phyloP scores from a whole-genome alignment of 2,888 invertebrate species.

The Athetis lepigone region DNA sequence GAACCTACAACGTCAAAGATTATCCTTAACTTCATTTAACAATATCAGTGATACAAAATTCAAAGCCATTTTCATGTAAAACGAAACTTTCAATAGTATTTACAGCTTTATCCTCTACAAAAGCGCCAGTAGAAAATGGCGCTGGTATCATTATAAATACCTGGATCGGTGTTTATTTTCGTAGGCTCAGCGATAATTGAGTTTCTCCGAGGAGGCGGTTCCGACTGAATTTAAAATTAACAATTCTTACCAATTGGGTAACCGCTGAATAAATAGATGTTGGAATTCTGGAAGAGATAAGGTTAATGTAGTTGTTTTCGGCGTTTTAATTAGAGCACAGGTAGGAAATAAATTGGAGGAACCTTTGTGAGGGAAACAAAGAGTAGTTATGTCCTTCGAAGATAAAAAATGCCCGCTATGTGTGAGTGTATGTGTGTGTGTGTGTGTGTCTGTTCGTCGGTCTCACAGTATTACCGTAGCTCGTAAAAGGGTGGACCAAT shows the following conservation, averaged over 20 bases:
- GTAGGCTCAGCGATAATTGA: constrained; percentile 81
- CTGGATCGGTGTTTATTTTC: constrained; percentile 77
- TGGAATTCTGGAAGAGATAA: constrained; percentile 57
- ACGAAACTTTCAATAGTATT: constrained; percentile 9
- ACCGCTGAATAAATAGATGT: constrained; percentile 54
- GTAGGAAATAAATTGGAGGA: background rate
- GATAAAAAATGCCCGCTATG: too few relatives aligned
- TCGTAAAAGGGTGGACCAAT: too few relatives aligned
- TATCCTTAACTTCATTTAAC: too few relatives aligned
- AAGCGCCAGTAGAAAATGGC: constrained; percentile 32
- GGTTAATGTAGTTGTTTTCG: constrained; percentile 10
- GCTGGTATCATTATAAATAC: constrained; percentile 67
- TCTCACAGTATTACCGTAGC: too few relatives aligned
- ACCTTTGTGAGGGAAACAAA: background rate
- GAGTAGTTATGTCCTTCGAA: background rate
- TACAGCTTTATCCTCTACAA: constrained; percentile 18
- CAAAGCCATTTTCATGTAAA: constrained; percentile 7
- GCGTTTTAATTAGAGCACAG: constrained; percentile 15
- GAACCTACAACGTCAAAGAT: too few relatives aligned
- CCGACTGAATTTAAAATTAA: constrained; percentile 79
- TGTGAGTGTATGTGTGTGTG: too few relatives aligned
- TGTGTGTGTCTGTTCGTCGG: too few relatives aligned
- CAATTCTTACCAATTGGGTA: constrained; percentile 77
- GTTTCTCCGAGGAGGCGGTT: constrained; percentile 71
- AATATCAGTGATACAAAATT: too few relatives aligned